Percentiles rank a stretch among this genome's conserved stretches.
These are phyloP conservation scores for Cataglyphis hispanica DNA, from an alignment of 1,140 invertebrate genomes.

Conservation along the genomic window DNA sequence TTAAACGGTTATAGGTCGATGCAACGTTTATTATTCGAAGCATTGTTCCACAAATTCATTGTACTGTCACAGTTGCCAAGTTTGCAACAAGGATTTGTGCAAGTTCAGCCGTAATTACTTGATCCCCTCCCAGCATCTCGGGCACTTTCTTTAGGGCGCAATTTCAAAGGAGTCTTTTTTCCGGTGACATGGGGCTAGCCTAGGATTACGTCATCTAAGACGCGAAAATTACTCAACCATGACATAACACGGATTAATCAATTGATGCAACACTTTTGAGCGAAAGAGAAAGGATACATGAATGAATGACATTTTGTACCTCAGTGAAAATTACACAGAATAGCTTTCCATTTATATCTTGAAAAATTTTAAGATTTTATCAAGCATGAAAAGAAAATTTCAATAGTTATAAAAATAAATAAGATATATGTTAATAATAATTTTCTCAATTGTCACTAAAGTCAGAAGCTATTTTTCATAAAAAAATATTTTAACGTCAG, in stretches of 20 bases:
- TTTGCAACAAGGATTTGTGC: conserved; percentile 36
- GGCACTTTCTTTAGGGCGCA: conserved; percentile 31
- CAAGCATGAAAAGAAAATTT: not conserved
- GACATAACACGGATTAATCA: conserved; percentile 41
- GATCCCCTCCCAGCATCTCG: not conserved
- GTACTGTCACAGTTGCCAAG: conserved; percentile 16
- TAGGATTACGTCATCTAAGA: conserved; percentile 49
- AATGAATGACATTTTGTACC: not conserved
- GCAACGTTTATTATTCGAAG: not conserved
- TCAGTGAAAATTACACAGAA: not conserved
- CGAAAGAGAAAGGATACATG: not conserved
- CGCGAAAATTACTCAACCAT: conserved; percentile 47
- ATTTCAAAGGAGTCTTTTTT: conserved; percentile 47
- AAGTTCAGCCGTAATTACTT: conserved; percentile 27
- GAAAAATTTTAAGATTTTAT: conserved; percentile 1
- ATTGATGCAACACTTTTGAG: conserved; percentile 8
- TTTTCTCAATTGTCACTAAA: not conserved
- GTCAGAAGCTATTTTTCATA: not conserved
- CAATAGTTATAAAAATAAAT: not conserved
- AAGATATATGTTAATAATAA: not conserved
- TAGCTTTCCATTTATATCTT: not conserved
- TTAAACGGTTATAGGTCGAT: not conserved
- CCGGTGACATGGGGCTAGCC: conserved; percentile 37
- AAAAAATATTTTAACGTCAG: not conserved
- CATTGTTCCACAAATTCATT: conserved; percentile 34